Conservation (phyloP, 2,888 invertebrate species). For the Ecdyonurus torrentis region DNA sequence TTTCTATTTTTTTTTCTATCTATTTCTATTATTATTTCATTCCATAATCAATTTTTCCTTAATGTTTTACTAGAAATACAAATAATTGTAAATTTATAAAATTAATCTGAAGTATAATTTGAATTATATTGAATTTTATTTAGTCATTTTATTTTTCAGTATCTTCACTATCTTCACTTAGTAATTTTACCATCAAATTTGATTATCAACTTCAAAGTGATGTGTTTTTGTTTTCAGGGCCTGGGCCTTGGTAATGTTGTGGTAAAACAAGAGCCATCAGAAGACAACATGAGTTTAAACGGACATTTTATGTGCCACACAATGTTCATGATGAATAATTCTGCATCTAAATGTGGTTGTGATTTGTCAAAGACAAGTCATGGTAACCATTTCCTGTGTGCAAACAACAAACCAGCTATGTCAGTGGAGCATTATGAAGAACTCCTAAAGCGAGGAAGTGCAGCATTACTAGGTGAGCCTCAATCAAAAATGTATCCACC, state of each 20-base stretch:
- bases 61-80: too few relatives aligned
- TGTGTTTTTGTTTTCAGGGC: neutral
- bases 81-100: too few relatives aligned
- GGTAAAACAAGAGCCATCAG: slow-evolving; percentile 3
- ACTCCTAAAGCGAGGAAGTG: neutral
- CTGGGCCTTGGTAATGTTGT: neutral
- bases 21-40: too few relatives aligned
- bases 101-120: too few relatives aligned
- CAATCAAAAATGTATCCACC: neutral
- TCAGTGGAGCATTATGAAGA: neutral
- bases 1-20: too few relatives aligned
- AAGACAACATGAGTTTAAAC: slow-evolving; percentile 11
- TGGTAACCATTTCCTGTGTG: slow-evolving; percentile 1
- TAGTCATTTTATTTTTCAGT: too few relatives aligned
- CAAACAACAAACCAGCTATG: neutral
- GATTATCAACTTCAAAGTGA: neutral
- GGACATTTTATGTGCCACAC: slow-evolving; percentile 15
- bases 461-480: neutral
- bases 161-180: too few relatives aligned
- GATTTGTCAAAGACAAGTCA: neutral
- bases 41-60: too few relatives aligned
- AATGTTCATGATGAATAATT: slow-evolving; percentile 15
- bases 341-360: slow-evolving; percentile 23
- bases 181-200: neutral
- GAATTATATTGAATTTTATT: too few relatives aligned